Evolutionary conservation across 1,140 invertebrate genomes (phyloP).

Genomic region (Galendromus occidentalis): DNA sequence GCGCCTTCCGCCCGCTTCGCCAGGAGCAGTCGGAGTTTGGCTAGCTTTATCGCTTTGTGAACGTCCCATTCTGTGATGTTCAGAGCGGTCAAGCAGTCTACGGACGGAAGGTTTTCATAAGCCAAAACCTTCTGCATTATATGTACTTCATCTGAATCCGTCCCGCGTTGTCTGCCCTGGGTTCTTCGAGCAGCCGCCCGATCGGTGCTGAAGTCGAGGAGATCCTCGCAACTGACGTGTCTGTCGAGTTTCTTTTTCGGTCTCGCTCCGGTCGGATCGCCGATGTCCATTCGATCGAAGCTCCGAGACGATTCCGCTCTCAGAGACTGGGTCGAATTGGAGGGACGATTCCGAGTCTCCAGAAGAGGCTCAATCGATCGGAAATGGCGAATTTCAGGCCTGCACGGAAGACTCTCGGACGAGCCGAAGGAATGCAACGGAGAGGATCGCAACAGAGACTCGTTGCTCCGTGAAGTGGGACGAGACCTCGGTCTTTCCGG

Average conservation of each 20-base stretch:
- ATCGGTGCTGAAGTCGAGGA: slow-evolving; percentile 68
- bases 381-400: neutral
- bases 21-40: neutral
- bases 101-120: slow-evolving; percentile 53
- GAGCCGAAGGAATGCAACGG: neutral
- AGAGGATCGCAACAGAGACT: neutral
- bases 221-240: slow-evolving; percentile 75
- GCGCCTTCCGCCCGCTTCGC: neutral
- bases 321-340: slow-evolving; percentile 19
- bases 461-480: neutral
- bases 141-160: slow-evolving; percentile 67
- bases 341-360: slow-evolving; percentile 12
- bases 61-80: slow-evolving; percentile 71
- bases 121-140: slow-evolving; percentile 76
- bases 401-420: neutral
- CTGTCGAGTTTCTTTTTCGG: slow-evolving; percentile 28
- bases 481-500: slow-evolving; percentile 22
- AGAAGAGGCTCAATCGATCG: neutral
- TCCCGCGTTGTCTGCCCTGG: slow-evolving; percentile 49
- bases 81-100: slow-evolving; percentile 54
- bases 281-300: neutral
- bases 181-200: slow-evolving; percentile 42
- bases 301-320: no score
- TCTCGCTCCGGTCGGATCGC: neutral
- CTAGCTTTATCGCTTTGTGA: slow-evolving; percentile 64